These are phyloP conservation scores for Halisarca cf. caerulea DNA, from an alignment of 37 sponge, comb jelly and placozoan species.

Conservation along the genomic window DNA sequence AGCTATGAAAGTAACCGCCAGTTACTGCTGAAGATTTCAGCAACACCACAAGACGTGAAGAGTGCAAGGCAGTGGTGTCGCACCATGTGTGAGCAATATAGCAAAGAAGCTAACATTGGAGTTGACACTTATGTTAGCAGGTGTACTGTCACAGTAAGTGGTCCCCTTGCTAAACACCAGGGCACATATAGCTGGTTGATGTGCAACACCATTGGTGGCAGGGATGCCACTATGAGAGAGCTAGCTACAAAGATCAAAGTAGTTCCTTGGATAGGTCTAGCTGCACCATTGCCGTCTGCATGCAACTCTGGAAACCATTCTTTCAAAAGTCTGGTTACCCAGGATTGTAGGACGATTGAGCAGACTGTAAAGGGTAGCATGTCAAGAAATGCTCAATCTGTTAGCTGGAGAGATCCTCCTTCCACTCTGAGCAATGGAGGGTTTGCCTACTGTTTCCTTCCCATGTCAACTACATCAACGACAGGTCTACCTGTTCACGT, in stretches of 20 bases:
- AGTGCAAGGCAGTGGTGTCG: background rate
- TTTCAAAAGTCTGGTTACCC: background rate
- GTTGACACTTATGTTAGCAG: background rate
- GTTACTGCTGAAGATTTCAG: background rate
- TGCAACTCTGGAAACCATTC: background rate
- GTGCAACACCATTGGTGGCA: slow-evolving; percentile 50
- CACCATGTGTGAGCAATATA: background rate
- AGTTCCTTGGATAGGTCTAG: slow-evolving; percentile 80
- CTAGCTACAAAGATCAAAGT: slow-evolving; percentile 37
- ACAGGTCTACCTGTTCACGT: slow-evolving; percentile 68
- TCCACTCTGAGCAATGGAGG: slow-evolving; percentile 35
- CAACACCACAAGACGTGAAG: background rate
- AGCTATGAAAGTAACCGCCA: background rate
- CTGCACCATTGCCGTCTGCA: slow-evolving; percentile 43
- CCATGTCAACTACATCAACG: slow-evolving; percentile 51
- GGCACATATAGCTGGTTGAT: slow-evolving; percentile 53
- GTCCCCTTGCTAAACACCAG: background rate
- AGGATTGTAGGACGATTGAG: background rate
- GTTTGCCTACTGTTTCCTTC: slow-evolving; percentile 83
- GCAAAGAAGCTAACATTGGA: background rate
- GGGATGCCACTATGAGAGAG: background rate
- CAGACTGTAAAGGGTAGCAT: background rate
- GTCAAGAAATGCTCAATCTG: too few species aligned
- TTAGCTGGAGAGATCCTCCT: background rate
- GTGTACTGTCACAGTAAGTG: slow-evolving; percentile 6